Evolutionary conservation across 2,888 invertebrate species (phyloP).

Genomic region (Blastobasis lacticolella): DNA sequence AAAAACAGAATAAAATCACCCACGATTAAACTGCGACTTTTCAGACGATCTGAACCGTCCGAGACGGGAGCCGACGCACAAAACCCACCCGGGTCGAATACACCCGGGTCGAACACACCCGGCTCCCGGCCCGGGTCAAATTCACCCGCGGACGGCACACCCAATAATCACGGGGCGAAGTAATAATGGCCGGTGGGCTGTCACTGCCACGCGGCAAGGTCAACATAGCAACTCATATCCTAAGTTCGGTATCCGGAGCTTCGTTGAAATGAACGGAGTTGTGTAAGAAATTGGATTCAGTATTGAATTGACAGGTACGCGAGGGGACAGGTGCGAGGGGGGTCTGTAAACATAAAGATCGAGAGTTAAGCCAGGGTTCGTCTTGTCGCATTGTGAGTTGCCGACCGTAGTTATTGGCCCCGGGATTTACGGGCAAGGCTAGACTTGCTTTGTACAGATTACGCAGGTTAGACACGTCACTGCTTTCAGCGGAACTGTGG

Average conservation of each 20-base stretch:
- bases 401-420: too few relatives aligned
- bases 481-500: too few relatives aligned
- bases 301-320: constrained; percentile 55
- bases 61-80: too few relatives aligned
- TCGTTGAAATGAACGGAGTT: constrained; percentile 47
- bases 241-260: constrained; percentile 18
- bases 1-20: too few relatives aligned
- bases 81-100: too few relatives aligned
- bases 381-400: neutral
- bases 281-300: constrained; percentile 65
- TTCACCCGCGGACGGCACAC: constrained; percentile 1
- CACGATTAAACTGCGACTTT: too few relatives aligned
- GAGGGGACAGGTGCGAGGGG: constrained; percentile 14
- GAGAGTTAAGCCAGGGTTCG: neutral
- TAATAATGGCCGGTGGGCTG: constrained; percentile 40
- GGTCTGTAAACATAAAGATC: constrained; percentile 32
- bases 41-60: too few relatives aligned
- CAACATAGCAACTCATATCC: constrained; percentile 43
- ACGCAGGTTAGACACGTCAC: too few relatives aligned
- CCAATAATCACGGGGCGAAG: constrained; percentile 30
- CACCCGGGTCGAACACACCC: constrained; percentile 7
- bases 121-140: constrained; percentile 24
- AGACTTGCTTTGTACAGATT: too few relatives aligned
- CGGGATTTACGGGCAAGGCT: too few relatives aligned
- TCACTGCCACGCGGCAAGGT: constrained; percentile 33